Evolutionary conservation across 2,113 vertebrate species (phyloP).

Genomic region (Psettodes erumei): DNA sequence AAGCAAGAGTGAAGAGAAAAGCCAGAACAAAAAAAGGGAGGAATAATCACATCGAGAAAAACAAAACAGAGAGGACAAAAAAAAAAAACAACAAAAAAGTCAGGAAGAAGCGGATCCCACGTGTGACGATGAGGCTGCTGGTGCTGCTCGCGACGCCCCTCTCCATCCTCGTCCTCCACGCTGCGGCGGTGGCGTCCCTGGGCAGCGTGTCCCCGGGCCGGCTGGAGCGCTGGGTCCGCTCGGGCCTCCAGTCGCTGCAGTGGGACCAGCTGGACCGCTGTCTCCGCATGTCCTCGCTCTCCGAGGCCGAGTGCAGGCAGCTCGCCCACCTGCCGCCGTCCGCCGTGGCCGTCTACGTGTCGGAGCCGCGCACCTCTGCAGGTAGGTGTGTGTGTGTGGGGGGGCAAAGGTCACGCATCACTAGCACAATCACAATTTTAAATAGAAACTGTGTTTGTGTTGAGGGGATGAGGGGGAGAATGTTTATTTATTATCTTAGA

Average conservation of each 20-base stretch:
- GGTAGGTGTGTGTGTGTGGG: no score
- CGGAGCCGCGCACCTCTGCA: constrained; percentile 60
- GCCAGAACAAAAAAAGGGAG: neutral
- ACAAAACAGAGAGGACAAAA: neutral
- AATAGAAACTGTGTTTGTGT: no score
- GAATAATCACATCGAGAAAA: neutral
- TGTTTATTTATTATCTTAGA: neutral
- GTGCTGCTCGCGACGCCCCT: constrained; percentile 29
- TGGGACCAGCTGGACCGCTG: constrained; percentile 81
- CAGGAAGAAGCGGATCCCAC: neutral
- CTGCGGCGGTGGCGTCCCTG: neutral
- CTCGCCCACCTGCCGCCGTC: constrained; percentile 76
- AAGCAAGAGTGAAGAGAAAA: neutral
- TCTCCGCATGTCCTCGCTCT: constrained; percentile 70
- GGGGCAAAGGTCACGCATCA: neutral
- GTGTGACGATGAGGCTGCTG: constrained; percentile 48
- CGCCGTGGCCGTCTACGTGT: constrained; percentile 78
- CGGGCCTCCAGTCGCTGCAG: constrained; percentile 82
- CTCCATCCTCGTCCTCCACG: constrained; percentile 62
- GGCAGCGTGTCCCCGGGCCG: constrained; percentile 51
- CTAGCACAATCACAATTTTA: no score
- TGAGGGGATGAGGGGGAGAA: neutral
- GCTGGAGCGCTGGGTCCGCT: constrained; percentile 83
- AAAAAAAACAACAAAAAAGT: neutral
- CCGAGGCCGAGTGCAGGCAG: constrained; percentile 78